phyloP scores from a whole-genome alignment of 1,140 invertebrate species.

The Drosophila bocqueti region DNA sequence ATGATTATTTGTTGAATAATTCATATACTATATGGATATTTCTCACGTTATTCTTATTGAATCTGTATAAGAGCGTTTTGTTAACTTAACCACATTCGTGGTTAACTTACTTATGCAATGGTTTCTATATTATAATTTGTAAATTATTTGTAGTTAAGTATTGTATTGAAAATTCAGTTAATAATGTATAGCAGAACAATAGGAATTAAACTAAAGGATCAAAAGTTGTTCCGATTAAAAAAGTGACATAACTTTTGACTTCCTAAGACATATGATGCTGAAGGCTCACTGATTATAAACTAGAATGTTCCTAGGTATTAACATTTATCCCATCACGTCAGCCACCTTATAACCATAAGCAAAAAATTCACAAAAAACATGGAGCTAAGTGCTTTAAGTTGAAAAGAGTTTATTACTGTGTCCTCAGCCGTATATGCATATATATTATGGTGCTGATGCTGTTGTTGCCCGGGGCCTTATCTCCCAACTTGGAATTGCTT shows the following conservation, averaged over 20 bases:
- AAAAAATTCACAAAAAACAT: not conserved
- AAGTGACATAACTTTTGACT: not conserved
- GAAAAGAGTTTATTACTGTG: constrained; percentile 1
- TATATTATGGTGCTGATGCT: constrained; percentile 17
- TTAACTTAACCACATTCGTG: no score
- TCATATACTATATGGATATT: not conserved
- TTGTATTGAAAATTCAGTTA: not conserved
- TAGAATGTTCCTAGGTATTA: not conserved
- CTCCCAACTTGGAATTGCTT: constrained; percentile 36
- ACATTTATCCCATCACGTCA: not conserved
- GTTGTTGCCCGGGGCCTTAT: constrained; percentile 21
- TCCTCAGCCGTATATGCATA: not conserved
- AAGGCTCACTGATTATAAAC: not conserved
- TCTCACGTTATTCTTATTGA: no score
- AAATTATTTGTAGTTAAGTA: not conserved
- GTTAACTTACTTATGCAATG: not conserved
- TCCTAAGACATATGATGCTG: not conserved
- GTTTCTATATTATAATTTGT: not conserved
- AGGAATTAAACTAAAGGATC: not conserved
- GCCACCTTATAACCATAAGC: not conserved
- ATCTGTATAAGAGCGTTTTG: no score
- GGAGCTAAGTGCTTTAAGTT: not conserved
- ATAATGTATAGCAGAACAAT: not conserved
- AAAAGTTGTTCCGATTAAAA: not conserved
- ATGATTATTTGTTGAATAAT: not conserved